Base-by-base conservation (phyloP, 2,113 vertebrate species). In the Macroglossus sobrinus region DNA sequence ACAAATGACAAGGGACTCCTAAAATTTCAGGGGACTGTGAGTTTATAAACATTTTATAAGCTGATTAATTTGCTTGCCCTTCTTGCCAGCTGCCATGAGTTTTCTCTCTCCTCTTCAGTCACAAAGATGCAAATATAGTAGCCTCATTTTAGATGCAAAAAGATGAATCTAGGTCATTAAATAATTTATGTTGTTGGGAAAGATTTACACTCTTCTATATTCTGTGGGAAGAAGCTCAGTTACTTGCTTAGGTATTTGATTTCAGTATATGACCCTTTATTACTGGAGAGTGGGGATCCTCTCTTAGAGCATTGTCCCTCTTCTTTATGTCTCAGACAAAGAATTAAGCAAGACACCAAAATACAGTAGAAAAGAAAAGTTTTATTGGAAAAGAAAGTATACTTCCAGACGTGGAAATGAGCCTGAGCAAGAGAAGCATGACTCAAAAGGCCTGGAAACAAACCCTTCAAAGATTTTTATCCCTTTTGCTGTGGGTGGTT, bases 91-190 rank as follows among this genome's bases (percentile, higher is more conserved):
- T 95, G 33, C 47, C 76, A 72, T 28, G 35, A 81, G 5, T 82
- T 80, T 75, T 84, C n/a, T 43, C 55, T 81, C 15, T 40, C 26
- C 13, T 88, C n/a, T 93, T n/a, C 16, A 94, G 78, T 78, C 68
- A 92, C 61, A 87, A 80, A 14, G 21, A 79, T 84, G 16, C n/a
- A 93, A 95, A 76, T 84, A 92, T 57, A 57, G 40, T 57, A 91
- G 38, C 33, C 78, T 96, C 61, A 97, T 96, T 96, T 89, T 82
- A 53, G 14, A 92, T 95, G 50, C 26, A 85, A 95, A 96, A 87
- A 88, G 69, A 95, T 95, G 93, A 93, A 95, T 89, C 66, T 93
- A 79, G 88, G 92, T 96, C 92, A 94, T 81, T 89, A 84, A 93
- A 95, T 96, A 97, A 95, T 95, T 38, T 75, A 92, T 86, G n/a